These are phyloP conservation scores for Xylocampa areola DNA, from an alignment of 2,888 invertebrate species.

Conservation along the genomic window DNA sequence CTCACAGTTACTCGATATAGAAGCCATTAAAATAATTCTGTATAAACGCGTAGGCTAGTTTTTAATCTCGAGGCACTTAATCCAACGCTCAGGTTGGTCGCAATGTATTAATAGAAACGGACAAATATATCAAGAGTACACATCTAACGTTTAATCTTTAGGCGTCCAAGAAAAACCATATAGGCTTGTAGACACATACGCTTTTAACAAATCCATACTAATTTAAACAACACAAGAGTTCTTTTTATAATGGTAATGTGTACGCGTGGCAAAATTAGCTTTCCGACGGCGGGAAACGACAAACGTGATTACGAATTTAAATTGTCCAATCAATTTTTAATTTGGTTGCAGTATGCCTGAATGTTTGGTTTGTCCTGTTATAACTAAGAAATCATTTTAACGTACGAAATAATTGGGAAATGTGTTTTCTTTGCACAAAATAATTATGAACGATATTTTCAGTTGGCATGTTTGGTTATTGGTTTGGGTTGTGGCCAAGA, in stretches of 20 bases:
- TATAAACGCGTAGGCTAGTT: conserved; percentile 30
- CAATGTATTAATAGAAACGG: conserved; percentile 47
- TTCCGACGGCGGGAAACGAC: conserved; percentile 70
- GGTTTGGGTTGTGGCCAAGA: conserved; percentile 41
- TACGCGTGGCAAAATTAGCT: conserved; percentile 68
- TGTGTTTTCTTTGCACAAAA: conserved; percentile 26
- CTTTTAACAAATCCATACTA: conserved; percentile 24
- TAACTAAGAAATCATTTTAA: conserved; percentile 44
- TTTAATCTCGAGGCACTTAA: conserved; percentile 40
- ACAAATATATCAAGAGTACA: conserved; percentile 50
- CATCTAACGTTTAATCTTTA: conserved; percentile 34
- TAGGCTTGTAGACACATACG: conserved; percentile 33
- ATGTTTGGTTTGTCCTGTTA: conserved; percentile 53
- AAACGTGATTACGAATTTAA: conserved; percentile 84
- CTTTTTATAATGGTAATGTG: conserved; percentile 62
- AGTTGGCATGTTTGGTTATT: conserved; percentile 18
- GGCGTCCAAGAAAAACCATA: conserved; percentile 18
- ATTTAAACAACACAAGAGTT: conserved; percentile 46
- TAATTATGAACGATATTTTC: conserved; percentile 22
- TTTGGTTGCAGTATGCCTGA: conserved; percentile 70
- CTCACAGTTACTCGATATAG: conserved; percentile 32
- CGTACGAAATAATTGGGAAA: conserved; percentile 12
- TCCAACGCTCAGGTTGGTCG: conserved; percentile 28
- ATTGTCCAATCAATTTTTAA: conserved; percentile 85
- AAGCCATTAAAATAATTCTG: conserved; percentile 45